Conservation (phyloP, 1,140 invertebrate species). For the Drosophila ananassae region DNA sequence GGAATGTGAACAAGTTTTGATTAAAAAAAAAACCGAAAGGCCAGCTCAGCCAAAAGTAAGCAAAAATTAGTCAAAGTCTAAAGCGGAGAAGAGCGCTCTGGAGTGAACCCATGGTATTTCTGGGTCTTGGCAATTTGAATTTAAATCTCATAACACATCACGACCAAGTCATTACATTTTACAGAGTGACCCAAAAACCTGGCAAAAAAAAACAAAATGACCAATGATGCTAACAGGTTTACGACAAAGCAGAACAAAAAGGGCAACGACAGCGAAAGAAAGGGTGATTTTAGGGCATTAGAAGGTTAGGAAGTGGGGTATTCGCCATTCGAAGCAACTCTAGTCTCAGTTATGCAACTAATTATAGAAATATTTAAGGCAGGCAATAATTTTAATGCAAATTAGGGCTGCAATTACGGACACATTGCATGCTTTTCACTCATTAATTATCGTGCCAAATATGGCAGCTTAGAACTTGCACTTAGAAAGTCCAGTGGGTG, state of each 20-base stretch:
- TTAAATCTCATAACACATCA: constrained; percentile 75
- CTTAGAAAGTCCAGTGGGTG: constrained; percentile 64
- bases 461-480: constrained; percentile 42
- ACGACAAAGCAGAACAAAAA: constrained; percentile 36
- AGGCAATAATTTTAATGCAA: constrained; percentile 26
- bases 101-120: constrained; percentile 50
- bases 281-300: not conserved
- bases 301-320: too few relatives aligned
- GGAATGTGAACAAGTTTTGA: constrained; percentile 41
- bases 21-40: constrained; percentile 23
- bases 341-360: constrained; percentile 5
- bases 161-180: constrained; percentile 67
- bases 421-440: constrained; percentile 39
- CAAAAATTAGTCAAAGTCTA: constrained; percentile 24
- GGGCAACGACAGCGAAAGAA: constrained; percentile 23
- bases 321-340: not conserved
- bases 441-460: constrained; percentile 33
- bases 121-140: constrained; percentile 58
- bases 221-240: constrained; percentile 37
- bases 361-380: not conserved
- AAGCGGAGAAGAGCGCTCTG: constrained; percentile 10
- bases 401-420: constrained; percentile 25
- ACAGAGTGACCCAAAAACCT: constrained; percentile 62
- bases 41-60: constrained; percentile 11
- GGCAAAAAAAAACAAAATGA: constrained; percentile 27